Conservation (phyloP, 2,113 vertebrate species). For the Mellivora capensis region DNA sequence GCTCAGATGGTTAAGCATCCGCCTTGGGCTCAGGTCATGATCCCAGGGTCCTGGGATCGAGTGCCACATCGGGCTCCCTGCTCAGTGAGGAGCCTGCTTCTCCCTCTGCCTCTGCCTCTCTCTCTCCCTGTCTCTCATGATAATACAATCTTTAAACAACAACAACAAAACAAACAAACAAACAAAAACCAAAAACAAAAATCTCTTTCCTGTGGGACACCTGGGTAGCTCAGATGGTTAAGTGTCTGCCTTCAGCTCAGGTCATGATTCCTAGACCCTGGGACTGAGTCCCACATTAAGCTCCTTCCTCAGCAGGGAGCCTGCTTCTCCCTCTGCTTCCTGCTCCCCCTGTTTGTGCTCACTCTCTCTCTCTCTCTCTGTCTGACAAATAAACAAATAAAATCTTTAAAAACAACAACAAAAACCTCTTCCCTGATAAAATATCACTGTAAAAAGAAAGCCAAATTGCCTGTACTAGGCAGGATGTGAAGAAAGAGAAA, state of each 20-base stretch:
- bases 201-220: too few relatives aligned
- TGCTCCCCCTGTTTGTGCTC: not conserved
- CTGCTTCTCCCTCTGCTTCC: not conserved
- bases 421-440: not conserved
- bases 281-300: accelerated
- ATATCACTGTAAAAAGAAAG: not conserved
- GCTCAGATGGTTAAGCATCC: too few relatives aligned
- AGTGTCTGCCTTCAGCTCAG: not conserved
- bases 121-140: too few relatives aligned
- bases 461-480: not conserved
- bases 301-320: not conserved
- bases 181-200: too few relatives aligned
- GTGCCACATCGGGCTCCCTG: too few relatives aligned
- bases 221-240: not conserved
- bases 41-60: too few relatives aligned
- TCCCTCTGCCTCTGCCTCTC: too few relatives aligned
- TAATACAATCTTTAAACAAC: too few relatives aligned
- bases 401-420: not conserved
- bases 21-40: too few relatives aligned
- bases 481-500: not conserved
- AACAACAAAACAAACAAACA: too few relatives aligned
- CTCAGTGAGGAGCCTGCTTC: too few relatives aligned
- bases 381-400: not conserved
- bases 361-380: not conserved
- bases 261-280: not conserved